phyloP scores from a whole-genome alignment of 2,888 invertebrate genomes.

The Dryocosmus kuriphilus region DNA sequence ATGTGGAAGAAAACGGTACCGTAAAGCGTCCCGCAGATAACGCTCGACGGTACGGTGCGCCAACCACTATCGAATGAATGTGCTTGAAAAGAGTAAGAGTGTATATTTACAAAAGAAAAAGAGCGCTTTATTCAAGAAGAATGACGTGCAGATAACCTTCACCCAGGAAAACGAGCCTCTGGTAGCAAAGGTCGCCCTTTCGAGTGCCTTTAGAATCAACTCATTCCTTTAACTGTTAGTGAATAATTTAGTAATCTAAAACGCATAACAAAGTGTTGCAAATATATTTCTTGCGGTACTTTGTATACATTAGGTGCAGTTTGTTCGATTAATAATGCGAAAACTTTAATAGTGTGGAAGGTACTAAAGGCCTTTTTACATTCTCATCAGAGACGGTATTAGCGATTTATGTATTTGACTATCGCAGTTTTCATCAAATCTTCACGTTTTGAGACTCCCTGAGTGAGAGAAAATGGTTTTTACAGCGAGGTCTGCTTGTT shows the following conservation, averaged over 20 bases:
- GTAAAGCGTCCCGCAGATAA: background rate
- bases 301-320: background rate
- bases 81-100: background rate
- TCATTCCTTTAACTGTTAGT: constrained; percentile 19
- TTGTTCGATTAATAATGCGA: background rate
- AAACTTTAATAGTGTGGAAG: too few species aligned
- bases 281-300: constrained; percentile 7
- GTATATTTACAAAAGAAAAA: constrained; percentile 4
- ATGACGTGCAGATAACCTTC: constrained; percentile 30
- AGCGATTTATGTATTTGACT: too few species aligned
- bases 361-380: too few species aligned
- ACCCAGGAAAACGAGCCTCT: constrained; percentile 27
- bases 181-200: constrained; percentile 9
- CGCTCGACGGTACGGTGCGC: constrained; percentile 7
- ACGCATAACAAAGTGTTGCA: constrained; percentile 10
- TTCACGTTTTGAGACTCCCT: too few species aligned
- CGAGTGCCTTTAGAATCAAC: background rate
- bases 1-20: constrained; percentile 33
- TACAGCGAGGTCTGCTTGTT: too few species aligned
- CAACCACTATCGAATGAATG: background rate
- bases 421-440: too few species aligned
- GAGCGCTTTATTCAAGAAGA: constrained; percentile 7
- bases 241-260: constrained; percentile 22
- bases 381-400: too few species aligned
- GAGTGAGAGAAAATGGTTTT: too few species aligned